These are phyloP conservation scores for Protosalanx chinensis DNA, from an alignment of 2,797 vertebrate genomes.

Conservation along the genomic window DNA sequence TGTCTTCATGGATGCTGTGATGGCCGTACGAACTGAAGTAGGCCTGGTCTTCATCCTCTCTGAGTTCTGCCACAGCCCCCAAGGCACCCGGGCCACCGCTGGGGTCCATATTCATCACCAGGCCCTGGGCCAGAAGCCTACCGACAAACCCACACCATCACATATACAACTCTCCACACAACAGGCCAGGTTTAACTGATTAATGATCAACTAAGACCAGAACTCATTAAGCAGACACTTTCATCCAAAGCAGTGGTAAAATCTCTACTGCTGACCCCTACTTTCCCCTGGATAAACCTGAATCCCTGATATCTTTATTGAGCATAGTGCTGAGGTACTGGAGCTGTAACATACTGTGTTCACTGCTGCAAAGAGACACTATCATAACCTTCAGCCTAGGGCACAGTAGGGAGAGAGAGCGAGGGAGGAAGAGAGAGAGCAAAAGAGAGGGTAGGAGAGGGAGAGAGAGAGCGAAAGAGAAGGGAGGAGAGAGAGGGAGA, in stretches of 20 bases:
- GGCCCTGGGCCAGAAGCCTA: constrained; percentile 86
- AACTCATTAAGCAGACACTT: neutral
- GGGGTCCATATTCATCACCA: constrained; percentile 85
- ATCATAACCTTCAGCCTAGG: constrained; percentile 1
- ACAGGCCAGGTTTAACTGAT: neutral
- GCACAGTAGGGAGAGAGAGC: too few relatives aligned
- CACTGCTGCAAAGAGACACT: constrained; percentile 52
- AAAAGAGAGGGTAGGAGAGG: too few relatives aligned
- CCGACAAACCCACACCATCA: constrained; percentile 59
- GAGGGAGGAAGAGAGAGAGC: too few relatives aligned
- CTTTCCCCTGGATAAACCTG: too few relatives aligned
- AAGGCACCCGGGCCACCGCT: constrained; percentile 55
- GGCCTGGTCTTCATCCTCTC: constrained; percentile 88
- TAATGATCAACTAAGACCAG: neutral
- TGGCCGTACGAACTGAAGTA: constrained; percentile 98
- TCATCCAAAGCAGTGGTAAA: too few relatives aligned
- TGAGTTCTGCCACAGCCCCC: constrained; percentile 76
- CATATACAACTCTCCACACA: constrained; percentile 43
- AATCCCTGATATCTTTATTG: neutral
- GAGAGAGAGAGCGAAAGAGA: too few relatives aligned
- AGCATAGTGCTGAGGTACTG: neutral
- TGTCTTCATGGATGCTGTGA: constrained; percentile 93
- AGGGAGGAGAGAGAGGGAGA: too few relatives aligned
- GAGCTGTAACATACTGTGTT: constrained; percentile 16
- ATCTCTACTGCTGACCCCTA: too few relatives aligned